phyloP scores from a whole-genome alignment of 2,888 invertebrate species.

The Pammene aurita region DNA sequence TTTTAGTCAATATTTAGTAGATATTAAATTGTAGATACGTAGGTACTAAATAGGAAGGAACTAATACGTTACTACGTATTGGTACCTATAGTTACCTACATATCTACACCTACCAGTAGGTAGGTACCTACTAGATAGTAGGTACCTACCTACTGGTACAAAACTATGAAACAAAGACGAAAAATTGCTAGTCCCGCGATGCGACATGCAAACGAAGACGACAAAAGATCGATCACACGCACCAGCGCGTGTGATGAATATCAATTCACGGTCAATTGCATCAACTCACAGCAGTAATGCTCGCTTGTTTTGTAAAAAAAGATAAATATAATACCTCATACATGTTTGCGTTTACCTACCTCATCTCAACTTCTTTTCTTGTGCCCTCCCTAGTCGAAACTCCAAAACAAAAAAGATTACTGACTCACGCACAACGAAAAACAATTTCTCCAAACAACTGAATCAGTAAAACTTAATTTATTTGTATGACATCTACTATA shows the following conservation, averaged over 20 bases:
- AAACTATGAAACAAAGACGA: slow-evolving; percentile 27
- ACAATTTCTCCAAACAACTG: slow-evolving; percentile 23
- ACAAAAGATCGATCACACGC: slow-evolving; percentile 41
- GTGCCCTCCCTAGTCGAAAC: too few relatives aligned
- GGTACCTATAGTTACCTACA: too few relatives aligned
- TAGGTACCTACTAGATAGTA: too few relatives aligned
- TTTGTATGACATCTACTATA: slow-evolving; percentile 38
- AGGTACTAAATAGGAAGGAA: too few relatives aligned
- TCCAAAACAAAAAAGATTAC: background rate
- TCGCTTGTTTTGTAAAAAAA: background rate
- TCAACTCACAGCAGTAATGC: background rate
- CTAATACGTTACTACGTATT: too few relatives aligned
- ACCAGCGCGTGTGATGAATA: slow-evolving; percentile 30
- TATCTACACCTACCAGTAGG: too few relatives aligned
- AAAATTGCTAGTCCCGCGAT: slow-evolving; percentile 26
- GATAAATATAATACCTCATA: too few relatives aligned
- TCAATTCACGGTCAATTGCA: slow-evolving; percentile 2
- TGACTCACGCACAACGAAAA: slow-evolving; percentile 8
- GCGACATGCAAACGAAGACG: slow-evolving; percentile 31
- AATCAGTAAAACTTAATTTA: slow-evolving; percentile 27
- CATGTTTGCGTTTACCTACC: too few relatives aligned
- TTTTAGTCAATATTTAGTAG: too few relatives aligned
- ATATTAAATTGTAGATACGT: too few relatives aligned
- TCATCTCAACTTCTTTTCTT: too few relatives aligned
- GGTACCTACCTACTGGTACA: too few relatives aligned